These are phyloP conservation scores for Stegodyphus mimosarum DNA, from an alignment of 1,140 invertebrate species.

Conservation along the genomic window DNA sequence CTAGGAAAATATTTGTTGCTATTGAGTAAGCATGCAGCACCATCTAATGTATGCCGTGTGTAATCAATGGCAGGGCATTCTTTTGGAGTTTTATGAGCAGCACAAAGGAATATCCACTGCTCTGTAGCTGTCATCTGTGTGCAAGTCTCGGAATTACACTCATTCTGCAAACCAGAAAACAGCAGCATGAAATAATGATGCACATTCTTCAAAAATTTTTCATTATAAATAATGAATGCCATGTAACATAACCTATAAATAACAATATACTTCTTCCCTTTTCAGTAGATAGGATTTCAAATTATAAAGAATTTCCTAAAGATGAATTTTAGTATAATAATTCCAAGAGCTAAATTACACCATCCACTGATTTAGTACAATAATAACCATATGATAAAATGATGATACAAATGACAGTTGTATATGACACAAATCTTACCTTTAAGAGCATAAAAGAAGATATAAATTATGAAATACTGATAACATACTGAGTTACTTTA, in stretches of 20 bases:
- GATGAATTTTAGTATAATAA: too few species aligned
- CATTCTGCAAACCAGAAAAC: conserved; percentile 77
- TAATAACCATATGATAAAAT: too few species aligned
- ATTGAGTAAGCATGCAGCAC: conserved; percentile 97
- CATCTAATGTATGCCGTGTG: conserved; percentile 98
- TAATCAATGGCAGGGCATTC: conserved; percentile 99
- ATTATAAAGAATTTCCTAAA: too few species aligned
- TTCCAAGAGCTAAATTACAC: too few species aligned
- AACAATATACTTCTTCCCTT: not conserved
- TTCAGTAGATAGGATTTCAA: too few species aligned
- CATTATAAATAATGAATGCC: not conserved
- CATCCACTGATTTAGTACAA: too few species aligned
- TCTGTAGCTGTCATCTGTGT: conserved; percentile 99
- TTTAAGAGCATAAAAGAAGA: too few species aligned
- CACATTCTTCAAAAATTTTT: too few species aligned
- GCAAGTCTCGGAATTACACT: conserved; percentile 96
- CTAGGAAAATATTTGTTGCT: conserved; percentile 99
- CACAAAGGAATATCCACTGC: conserved; percentile 99
- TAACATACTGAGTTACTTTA: too few species aligned
- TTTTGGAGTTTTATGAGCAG: conserved; percentile 99
- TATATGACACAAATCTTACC: too few species aligned
- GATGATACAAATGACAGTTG: too few species aligned
- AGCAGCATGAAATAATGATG: not conserved
- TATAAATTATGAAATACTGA: too few species aligned
- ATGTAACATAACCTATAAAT: not conserved